Percentiles rank a stretch among this genome's conserved stretches.
phyloP scores from a whole-genome alignment of 2,113 vertebrate genomes.

The Arothron firmamentum region DNA sequence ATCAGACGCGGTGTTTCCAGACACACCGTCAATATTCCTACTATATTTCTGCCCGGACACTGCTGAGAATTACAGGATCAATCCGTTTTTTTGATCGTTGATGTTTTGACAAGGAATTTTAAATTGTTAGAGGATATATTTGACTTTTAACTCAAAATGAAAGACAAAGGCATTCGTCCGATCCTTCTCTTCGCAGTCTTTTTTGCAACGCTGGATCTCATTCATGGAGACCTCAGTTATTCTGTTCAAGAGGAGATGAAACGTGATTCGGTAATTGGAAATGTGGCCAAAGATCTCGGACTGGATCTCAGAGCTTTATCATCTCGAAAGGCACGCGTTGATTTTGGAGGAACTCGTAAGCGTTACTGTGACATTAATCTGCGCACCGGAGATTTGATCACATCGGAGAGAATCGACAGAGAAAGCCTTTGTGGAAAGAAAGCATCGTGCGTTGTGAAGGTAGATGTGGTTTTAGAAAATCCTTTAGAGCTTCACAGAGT shows the following conservation, averaged over 20 bases:
- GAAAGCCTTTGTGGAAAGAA: conserved; percentile 59
- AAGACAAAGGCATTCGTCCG: background rate
- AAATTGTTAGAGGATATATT: no score
- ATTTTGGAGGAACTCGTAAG: conserved; percentile 34
- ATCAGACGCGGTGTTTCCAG: no score
- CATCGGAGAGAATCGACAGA: conserved; percentile 54
- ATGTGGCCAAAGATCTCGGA: conserved; percentile 3
- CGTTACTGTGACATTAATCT: conserved; percentile 41
- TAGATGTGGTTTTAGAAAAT: conserved; percentile 64
- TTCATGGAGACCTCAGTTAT: conserved; percentile 56
- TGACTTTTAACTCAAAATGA: background rate
- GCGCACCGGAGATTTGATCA: conserved; percentile 51
- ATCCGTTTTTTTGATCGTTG: no score
- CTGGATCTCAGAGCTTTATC: conserved; percentile 60
- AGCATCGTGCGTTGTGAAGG: conserved; percentile 51
- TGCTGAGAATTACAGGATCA: no score
- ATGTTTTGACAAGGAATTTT: no score
- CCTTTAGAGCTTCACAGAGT: conserved; percentile 62
- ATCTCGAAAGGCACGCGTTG: conserved; percentile 56
- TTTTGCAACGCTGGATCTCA: conserved; percentile 1
- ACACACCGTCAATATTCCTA: no score
- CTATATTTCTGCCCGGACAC: no score
- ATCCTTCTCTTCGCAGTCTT: conserved; percentile 9
- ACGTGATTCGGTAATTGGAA: conserved; percentile 5
- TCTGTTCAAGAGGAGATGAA: conserved; percentile 27